Conservation (phyloP, 2,113 vertebrate species). For the Serilophus lunatus region DNA sequence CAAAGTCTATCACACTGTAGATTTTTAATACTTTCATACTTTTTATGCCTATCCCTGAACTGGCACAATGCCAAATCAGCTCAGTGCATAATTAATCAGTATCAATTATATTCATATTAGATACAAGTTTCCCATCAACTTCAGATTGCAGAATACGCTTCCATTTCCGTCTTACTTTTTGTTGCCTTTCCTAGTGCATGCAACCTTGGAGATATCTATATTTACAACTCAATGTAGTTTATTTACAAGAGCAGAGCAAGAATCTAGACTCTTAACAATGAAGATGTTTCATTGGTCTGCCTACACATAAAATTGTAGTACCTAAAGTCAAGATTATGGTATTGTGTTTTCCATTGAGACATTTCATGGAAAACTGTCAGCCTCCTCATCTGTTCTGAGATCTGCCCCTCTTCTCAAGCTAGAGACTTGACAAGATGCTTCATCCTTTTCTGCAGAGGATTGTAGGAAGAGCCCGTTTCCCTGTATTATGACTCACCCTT, state of each 20-base stretch:
- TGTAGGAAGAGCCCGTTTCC: neutral
- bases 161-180: neutral
- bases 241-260: conserved; percentile 10
- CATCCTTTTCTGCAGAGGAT: neutral
- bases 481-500: neutral
- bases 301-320: neutral
- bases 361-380: neutral
- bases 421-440: neutral
- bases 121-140: neutral
- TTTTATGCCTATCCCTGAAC: neutral
- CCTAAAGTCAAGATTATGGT: neutral
- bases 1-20: neutral
- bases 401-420: neutral
- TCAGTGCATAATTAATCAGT: neutral
- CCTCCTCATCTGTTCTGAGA: neutral
- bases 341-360: neutral
- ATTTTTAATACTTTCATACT: neutral
- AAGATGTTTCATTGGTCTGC: neutral
- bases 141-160: neutral
- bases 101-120: neutral
- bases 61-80: neutral
- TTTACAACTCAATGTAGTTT: conserved; percentile 7
- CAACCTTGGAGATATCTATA: neutral
- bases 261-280: neutral
- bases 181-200: neutral